These are phyloP conservation scores for Craterocephalus amniculus DNA, from an alignment of 2,797 vertebrate species.

Conservation along the genomic window DNA sequence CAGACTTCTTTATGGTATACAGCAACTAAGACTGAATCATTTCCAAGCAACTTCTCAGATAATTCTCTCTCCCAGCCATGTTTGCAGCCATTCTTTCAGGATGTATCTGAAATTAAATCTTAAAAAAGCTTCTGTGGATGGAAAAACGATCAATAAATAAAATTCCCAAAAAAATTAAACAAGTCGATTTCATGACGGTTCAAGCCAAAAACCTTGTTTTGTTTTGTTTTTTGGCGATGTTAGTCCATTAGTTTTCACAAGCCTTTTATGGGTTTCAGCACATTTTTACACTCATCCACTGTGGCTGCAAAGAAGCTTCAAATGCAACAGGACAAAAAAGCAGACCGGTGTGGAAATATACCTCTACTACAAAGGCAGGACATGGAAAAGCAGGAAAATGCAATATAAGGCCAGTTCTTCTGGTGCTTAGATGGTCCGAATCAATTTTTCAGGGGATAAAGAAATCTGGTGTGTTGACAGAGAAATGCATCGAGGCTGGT, in stretches of 20 bases:
- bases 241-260: constrained; percentile 5
- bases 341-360: background rate
- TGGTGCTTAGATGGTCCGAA: constrained; percentile 5
- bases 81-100: background rate
- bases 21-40: background rate
- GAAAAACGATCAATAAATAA: background rate
- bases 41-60: background rate
- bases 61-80: background rate
- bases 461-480: constrained; percentile 1
- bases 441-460: constrained; percentile 27
- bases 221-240: constrained; percentile 13
- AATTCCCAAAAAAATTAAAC: background rate
- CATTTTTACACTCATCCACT: constrained; percentile 12
- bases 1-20: background rate
- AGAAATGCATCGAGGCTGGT: constrained; percentile 1
- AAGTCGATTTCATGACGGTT: constrained; percentile 10
- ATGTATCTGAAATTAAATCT: background rate
- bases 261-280: background rate
- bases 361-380: constrained; percentile 13
- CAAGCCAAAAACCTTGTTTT: constrained; percentile 8
- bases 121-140: constrained; percentile 5
- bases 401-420: constrained; percentile 16
- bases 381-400: constrained; percentile 25
- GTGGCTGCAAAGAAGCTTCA: background rate
- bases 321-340: constrained; percentile 8